Evolutionary conservation across 2,888 invertebrate species (phyloP), one percentile per base, ranked within the genome.

Genomic region (Cosmopolites sordidus): DNA sequence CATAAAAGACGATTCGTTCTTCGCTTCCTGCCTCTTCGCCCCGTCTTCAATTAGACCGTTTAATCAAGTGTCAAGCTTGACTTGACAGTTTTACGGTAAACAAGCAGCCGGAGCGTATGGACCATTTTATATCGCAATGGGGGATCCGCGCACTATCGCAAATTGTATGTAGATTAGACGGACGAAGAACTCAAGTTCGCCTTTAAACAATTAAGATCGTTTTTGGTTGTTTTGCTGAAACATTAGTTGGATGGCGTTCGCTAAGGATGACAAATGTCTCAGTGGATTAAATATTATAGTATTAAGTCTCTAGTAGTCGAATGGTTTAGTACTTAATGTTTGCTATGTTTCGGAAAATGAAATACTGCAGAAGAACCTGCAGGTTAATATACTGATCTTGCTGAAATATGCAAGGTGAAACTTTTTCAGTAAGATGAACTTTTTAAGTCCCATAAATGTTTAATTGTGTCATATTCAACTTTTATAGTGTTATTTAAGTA

Each of bases 1-100:
- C 22, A 22, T 22, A 22, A 22, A 22, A 8, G 22, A 22, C 3
- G 22, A 22, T 8, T 22, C 22, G 22, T 22, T 8, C 8, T 5
- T 22, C 22, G 4, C 8, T 8, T 8, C 8, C 22, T 3, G 4
- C 22, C 22, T 8, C 22, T 3, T 22, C 33, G n/a, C 11, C 33
- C 33, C 5, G n/a, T 11, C 33, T 22, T 22, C 29, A 49, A 49
- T 49, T 49, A 43, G 42, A 42, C 16, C 49, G 49, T 17, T 49
- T 49, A 49, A 49, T 49, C 49, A 43, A 42, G 15, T 49, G 49
- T 49, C 49, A 49, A 17, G 43, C 18, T 17, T 12, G 18, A n/a
- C 49, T 49, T 43, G 42, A 42, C 42, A 17, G 42, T 29, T 49
- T 49, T 49, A 43, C 49, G 49, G 33, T 43, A 49, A 49, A 49